These are phyloP conservation scores for Scrobipalpa atriplicella DNA, from an alignment of 2,888 invertebrate species.

Conservation along the genomic window DNA sequence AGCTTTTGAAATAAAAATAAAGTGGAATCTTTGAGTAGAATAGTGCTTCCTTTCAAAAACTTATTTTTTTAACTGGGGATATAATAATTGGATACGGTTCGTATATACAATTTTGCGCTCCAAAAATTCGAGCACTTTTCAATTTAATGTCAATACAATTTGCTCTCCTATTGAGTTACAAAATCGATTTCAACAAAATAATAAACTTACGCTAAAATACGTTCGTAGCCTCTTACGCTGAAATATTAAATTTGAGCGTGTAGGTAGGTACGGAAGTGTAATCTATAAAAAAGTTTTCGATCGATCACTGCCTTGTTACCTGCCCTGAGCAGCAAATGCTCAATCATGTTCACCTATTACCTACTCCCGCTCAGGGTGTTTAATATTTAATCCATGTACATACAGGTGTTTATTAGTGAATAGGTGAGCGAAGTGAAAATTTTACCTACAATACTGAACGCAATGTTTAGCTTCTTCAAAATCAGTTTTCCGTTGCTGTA, in stretches of 20 bases:
- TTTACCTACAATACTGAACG: no score
- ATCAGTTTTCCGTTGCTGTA: no score
- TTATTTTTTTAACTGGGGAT: no score
- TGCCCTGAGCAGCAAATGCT: slow-evolving; percentile 26
- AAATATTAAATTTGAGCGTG: background rate
- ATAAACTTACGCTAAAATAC: background rate
- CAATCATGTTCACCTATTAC: slow-evolving; percentile 31
- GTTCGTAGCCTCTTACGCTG: background rate
- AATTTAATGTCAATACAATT: background rate
- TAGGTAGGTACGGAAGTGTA: background rate
- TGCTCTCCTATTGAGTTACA: background rate
- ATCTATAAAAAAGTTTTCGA: slow-evolving; percentile 25
- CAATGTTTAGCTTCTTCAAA: no score
- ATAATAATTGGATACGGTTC: no score
- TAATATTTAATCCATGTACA: slow-evolving; percentile 3
- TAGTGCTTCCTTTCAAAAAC: background rate
- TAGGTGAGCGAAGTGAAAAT: no score
- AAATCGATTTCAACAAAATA: slow-evolving; percentile 4
- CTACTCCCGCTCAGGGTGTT: slow-evolving; percentile 15
- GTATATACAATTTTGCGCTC: no score
- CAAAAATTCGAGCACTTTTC: no score
- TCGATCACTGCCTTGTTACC: slow-evolving; percentile 30
- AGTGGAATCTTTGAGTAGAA: no score
- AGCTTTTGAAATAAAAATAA: no score
- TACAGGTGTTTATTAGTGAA: background rate